These are phyloP conservation scores for Lepidotrigona ventralis DNA, from an alignment of 1,140 invertebrate species.

Conservation along the genomic window DNA sequence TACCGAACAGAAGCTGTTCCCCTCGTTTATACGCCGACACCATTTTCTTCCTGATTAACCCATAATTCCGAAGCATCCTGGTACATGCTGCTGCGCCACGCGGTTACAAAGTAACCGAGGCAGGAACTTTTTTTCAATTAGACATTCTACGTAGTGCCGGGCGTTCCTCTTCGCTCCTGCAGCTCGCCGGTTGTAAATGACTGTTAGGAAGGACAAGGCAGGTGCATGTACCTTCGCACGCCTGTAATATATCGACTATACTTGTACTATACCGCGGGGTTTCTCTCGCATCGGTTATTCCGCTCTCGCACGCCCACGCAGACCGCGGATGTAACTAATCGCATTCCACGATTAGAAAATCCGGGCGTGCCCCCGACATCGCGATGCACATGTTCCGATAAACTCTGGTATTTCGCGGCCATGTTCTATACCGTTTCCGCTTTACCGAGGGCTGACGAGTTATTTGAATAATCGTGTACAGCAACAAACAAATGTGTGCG, in stretches of 20 bases:
- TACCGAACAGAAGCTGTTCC: no score
- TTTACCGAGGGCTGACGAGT: no score
- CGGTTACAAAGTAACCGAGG: not conserved
- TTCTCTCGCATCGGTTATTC: slow-evolving; percentile 45
- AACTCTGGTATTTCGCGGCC: slow-evolving; percentile 27
- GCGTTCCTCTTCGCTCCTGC: not conserved
- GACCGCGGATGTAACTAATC: slow-evolving; percentile 50
- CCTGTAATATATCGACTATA: slow-evolving; percentile 41
- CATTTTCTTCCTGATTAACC: no score
- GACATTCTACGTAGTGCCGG: not conserved
- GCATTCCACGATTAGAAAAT: slow-evolving; percentile 59
- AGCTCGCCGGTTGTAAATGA: slow-evolving; percentile 33
- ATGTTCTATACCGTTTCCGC: not conserved
- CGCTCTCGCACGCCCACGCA: slow-evolving; percentile 41
- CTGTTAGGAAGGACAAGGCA: slow-evolving; percentile 42
- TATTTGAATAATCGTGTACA: no score
- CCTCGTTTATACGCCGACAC: no score
- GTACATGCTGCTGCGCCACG: no score
- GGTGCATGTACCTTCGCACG: slow-evolving; percentile 50
- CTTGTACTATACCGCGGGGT: slow-evolving; percentile 5
- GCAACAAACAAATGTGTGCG: no score
- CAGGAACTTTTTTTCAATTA: slow-evolving; percentile 26
- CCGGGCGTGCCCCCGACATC: slow-evolving; percentile 33
- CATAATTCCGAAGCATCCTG: not conserved
- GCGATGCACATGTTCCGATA: slow-evolving; percentile 47